Conservation (phyloP, 2,888 invertebrate species). For the Mamestra brassicae region DNA sequence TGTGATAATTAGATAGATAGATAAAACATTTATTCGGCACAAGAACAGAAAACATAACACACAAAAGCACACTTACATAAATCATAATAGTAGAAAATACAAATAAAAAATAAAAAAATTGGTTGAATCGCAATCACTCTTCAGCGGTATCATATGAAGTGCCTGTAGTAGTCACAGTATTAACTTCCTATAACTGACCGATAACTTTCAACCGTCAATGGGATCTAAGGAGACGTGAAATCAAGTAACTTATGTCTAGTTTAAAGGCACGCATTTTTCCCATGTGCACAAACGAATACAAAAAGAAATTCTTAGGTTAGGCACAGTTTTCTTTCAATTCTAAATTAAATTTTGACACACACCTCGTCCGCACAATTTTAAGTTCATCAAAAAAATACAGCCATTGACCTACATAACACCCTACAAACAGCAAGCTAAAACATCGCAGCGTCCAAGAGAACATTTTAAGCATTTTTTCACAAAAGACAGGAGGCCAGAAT, state of each 20-base stretch:
- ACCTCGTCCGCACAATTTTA: not conserved
- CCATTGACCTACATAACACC: slow-evolving; percentile 53
- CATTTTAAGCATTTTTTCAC: slow-evolving; percentile 69
- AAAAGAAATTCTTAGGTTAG: no score
- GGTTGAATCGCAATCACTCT: not conserved
- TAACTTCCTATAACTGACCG: no score
- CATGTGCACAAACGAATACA: no score
- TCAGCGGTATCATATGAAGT: not conserved
- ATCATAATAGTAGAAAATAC: no score
- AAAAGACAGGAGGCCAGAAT: slow-evolving; percentile 76
- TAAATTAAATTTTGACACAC: not conserved
- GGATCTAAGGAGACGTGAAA: not conserved
- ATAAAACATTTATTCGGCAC: no score
- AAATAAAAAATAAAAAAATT: no score
- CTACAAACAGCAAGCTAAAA: slow-evolving; percentile 35
- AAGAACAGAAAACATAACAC: no score
- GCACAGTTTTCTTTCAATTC: not conserved
- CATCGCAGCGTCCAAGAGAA: slow-evolving; percentile 46
- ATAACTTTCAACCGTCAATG: no score
- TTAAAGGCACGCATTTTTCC: no score
- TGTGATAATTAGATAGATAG: not conserved
- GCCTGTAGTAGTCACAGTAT: not conserved
- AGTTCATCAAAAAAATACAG: slow-evolving; percentile 2
- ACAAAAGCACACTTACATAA: no score
- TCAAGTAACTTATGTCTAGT: no score